A percentile compares a stretch with the other conserved stretches of the same genome.
Evolutionary conservation across 2,113 vertebrate species (phyloP).

Genomic region (Harpagus bidentatus): DNA sequence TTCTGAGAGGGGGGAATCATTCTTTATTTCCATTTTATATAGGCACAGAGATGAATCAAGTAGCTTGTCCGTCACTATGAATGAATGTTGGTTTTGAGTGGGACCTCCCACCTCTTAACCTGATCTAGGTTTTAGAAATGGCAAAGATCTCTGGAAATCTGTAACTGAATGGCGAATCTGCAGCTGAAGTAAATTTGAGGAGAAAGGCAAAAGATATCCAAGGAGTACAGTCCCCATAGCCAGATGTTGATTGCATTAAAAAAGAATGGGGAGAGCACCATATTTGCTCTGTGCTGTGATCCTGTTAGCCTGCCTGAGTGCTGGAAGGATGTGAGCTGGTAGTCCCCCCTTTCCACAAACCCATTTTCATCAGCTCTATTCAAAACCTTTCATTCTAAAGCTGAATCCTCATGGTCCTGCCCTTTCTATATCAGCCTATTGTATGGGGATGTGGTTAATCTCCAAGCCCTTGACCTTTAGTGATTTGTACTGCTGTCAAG

Average conservation of each 20-base stretch:
- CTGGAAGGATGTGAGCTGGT: neutral
- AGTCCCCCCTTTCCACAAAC: neutral
- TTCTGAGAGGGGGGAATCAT: neutral
- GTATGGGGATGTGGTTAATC: conserved; percentile 41
- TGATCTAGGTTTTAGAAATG: neutral
- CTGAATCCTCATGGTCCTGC: conserved; percentile 2
- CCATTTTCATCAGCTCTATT: neutral
- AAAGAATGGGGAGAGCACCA: neutral
- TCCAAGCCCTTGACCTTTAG: conserved; percentile 53
- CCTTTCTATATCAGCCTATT: conserved; percentile 32
- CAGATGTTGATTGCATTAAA: neutral
- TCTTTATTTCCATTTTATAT: neutral
- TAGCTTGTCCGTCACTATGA: neutral
- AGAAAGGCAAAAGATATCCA: neutral
- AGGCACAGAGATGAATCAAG: neutral
- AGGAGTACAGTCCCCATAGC: neutral
- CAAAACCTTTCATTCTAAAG: conserved; percentile 15
- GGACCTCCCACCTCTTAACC: neutral
- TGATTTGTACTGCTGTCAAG: conserved; percentile 49
- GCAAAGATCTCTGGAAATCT: neutral
- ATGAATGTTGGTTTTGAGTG: neutral
- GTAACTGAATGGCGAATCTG: neutral
- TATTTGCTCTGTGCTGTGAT: neutral
- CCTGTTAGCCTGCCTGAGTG: neutral
- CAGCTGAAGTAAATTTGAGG: neutral